Percentiles rank a stretch among this genome's conserved stretches.
Evolutionary conservation across 2,113 vertebrate genomes (phyloP).

Genomic region (Gasterosteus aculeatus): DNA sequence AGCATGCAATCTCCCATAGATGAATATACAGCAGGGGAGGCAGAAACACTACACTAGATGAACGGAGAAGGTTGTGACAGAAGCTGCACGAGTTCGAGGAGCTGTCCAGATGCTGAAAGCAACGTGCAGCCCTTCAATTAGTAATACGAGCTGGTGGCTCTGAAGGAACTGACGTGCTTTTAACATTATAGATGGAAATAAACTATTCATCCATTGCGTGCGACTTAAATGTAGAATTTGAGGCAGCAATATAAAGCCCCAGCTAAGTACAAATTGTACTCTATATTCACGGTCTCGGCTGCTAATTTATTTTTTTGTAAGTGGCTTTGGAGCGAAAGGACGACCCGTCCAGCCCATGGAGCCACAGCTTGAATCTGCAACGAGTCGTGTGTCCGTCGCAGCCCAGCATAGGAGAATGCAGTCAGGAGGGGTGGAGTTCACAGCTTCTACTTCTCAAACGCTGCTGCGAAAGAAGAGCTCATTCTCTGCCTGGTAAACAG

Average conservation of each 20-base stretch:
- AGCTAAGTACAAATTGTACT: neutral
- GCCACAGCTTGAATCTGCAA: conserved; percentile 66
- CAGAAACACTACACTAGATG: conserved; percentile 1
- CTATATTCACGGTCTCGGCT: neutral
- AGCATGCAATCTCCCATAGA: conserved; percentile 10
- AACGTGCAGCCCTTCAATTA: conserved; percentile 43
- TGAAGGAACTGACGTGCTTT: conserved; percentile 28
- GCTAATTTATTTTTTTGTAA: conserved; percentile 40
- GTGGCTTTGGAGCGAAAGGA: conserved; percentile 45
- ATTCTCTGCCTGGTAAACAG: conserved; percentile 51
- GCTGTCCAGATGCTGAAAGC: conserved; percentile 80
- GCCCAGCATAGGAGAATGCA: conserved; percentile 70
- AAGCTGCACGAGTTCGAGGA: conserved; percentile 56
- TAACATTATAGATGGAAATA: conserved; percentile 8
- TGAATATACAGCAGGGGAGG: conserved; percentile 14
- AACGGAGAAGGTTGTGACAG: conserved; percentile 28
- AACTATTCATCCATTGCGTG: conserved; percentile 8
- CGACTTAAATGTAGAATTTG: conserved; percentile 18
- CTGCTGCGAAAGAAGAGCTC: conserved; percentile 60
- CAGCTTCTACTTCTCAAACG: conserved; percentile 74
- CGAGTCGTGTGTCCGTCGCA: conserved; percentile 53
- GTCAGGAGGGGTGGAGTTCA: conserved; percentile 79
- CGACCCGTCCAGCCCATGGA: conserved; percentile 39
- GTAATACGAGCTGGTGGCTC: conserved; percentile 17
- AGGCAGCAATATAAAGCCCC: neutral